Conservation (phyloP, 2,797 vertebrate species). For the Lophius americanus region DNA sequence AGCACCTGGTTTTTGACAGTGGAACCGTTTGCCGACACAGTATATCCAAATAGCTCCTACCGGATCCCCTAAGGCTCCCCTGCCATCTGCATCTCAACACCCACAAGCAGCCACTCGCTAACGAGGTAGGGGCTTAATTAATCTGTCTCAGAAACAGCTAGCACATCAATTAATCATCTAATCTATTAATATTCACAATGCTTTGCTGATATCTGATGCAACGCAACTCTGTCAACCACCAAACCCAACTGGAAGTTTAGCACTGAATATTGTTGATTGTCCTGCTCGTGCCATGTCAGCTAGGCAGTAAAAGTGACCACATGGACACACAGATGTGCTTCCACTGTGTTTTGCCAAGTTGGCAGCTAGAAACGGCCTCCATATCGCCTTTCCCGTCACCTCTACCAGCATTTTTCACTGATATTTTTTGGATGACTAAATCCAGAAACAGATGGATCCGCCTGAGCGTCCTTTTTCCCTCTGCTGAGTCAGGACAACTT, state of each 20-base stretch:
- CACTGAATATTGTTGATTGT: not conserved
- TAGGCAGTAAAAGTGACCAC: constrained; percentile 28
- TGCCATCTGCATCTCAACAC: constrained; percentile 71
- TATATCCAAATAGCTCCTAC: constrained; percentile 62
- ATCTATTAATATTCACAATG: constrained; percentile 66
- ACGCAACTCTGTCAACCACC: constrained; percentile 4
- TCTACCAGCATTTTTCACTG: constrained; percentile 49
- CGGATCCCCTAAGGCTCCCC: constrained; percentile 52
- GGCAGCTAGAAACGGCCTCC: constrained; percentile 33
- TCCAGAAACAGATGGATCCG: constrained; percentile 60
- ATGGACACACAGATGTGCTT: constrained; percentile 62
- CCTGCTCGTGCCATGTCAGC: not conserved
- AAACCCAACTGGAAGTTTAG: constrained; percentile 7
- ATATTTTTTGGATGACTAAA: constrained; percentile 46
- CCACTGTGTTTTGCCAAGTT: constrained; percentile 47
- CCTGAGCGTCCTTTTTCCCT: constrained; percentile 33
- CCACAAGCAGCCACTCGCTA: constrained; percentile 52
- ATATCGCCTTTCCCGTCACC: constrained; percentile 41
- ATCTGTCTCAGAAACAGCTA: constrained; percentile 60
- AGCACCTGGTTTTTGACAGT: constrained; percentile 24
- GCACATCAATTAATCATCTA: constrained; percentile 73
- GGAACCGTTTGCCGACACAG: constrained; percentile 58
- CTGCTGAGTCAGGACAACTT: constrained; percentile 26
- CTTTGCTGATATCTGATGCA: constrained; percentile 9
- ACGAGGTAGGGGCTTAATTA: constrained; percentile 70